Percentiles rank a stretch among this genome's conserved stretches.
Conservation (phyloP, 2,797 vertebrate species). For the Kryptolebias ocellatus region DNA sequence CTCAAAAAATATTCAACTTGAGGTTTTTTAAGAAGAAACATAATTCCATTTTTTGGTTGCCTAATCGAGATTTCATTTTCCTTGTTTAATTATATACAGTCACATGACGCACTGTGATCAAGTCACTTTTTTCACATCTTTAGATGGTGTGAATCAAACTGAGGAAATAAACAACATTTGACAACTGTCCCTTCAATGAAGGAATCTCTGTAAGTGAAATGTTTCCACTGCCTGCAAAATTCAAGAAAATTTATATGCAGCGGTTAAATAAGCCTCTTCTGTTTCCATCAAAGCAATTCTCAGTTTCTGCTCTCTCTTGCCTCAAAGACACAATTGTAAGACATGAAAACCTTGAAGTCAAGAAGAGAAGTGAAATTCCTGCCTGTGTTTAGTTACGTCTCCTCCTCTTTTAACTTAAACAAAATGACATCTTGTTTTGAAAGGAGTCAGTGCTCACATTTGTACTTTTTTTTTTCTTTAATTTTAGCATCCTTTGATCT, state of each 20-base stretch:
- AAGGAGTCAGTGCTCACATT: slow-evolving; percentile 25
- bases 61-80: too few relatives aligned
- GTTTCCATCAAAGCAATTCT: slow-evolving; percentile 51
- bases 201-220: not conserved
- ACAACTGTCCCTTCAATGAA: not conserved
- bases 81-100: too few relatives aligned
- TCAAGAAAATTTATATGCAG: slow-evolving; percentile 41
- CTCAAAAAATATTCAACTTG: too few relatives aligned
- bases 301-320: slow-evolving; percentile 29
- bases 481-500: slow-evolving; percentile 50
- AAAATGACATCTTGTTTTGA: slow-evolving; percentile 59
- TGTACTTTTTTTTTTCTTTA: slow-evolving; percentile 25
- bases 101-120: too few relatives aligned
- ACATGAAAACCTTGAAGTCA: slow-evolving; percentile 54
- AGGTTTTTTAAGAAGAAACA: too few relatives aligned
- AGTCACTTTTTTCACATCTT: not conserved
- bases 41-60: too few relatives aligned
- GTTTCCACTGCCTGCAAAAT: slow-evolving; percentile 21
- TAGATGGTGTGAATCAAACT: not conserved
- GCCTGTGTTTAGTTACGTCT: slow-evolving; percentile 37
- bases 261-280: slow-evolving; percentile 28
- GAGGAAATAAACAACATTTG: not conserved
- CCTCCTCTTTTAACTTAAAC: slow-evolving; percentile 52
- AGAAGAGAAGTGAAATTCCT: slow-evolving; percentile 41
- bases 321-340: slow-evolving; percentile 47